These are phyloP conservation scores for Condylura cristata DNA, from an alignment of 2,113 vertebrate species.

Conservation along the genomic window DNA sequence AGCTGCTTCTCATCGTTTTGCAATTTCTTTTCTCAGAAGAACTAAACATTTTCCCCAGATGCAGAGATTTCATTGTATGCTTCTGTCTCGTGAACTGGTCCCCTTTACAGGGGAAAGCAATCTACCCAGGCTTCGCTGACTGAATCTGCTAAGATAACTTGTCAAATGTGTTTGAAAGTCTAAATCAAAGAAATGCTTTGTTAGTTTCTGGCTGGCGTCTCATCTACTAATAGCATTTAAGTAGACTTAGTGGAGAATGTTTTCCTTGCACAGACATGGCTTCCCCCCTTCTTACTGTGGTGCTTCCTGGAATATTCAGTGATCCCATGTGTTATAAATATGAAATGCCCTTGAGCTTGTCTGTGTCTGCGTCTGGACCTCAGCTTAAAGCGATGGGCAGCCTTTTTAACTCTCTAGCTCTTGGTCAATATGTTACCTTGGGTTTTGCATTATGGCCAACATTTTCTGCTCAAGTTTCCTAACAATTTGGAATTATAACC, in stretches of 20 bases:
- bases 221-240: conserved; percentile 1
- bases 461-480: background rate
- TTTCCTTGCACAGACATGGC: conserved; percentile 5
- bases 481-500: background rate
- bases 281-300: background rate
- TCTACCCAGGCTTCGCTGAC: background rate
- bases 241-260: background rate
- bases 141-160: background rate
- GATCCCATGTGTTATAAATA: background rate
- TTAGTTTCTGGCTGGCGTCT: conserved; percentile 9
- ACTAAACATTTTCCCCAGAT: background rate
- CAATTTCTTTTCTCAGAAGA: background rate
- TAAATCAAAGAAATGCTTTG: background rate
- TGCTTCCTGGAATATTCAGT: background rate
- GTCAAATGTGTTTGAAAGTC: conserved; percentile 31
- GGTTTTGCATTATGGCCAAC: background rate
- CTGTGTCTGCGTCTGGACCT: background rate
- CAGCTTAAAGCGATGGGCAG: background rate
- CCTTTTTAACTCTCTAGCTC: background rate
- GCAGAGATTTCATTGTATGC: background rate
- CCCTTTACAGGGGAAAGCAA: background rate
- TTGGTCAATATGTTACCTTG: background rate
- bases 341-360: background rate
- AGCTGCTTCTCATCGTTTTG: background rate
- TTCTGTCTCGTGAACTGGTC: background rate